phyloP scores from a whole-genome alignment of 2,113 vertebrate species.

The Vulpes ferrilata region DNA sequence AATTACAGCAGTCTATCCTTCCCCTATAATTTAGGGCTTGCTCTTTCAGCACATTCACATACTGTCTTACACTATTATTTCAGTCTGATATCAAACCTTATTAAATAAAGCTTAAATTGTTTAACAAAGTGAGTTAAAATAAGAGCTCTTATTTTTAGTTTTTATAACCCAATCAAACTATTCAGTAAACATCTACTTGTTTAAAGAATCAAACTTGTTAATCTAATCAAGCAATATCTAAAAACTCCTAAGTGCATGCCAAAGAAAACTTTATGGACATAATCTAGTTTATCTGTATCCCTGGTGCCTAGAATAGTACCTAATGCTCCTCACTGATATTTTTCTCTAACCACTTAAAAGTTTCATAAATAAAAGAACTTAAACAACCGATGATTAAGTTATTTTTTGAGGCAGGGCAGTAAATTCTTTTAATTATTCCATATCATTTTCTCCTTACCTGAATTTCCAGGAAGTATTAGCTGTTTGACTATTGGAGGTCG shows the following conservation, averaged over 20 bases:
- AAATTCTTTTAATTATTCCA: slow-evolving; percentile 19
- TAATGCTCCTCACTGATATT: background rate
- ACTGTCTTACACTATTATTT: background rate
- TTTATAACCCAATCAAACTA: background rate
- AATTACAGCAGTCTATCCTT: background rate
- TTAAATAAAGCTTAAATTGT: background rate
- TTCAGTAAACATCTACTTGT: background rate
- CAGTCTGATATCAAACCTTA: background rate
- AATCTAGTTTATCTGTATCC: background rate
- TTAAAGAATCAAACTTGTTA: slow-evolving; percentile 40
- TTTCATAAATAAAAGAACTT: slow-evolving; percentile 40
- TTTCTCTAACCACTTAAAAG: background rate
- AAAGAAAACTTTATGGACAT: background rate
- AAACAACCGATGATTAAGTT: background rate
- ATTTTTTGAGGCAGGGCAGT: background rate
- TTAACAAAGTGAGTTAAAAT: background rate
- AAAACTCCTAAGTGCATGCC: background rate
- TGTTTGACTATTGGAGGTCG: slow-evolving; percentile 95
- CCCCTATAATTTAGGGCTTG: background rate
- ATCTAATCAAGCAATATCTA: slow-evolving; percentile 42
- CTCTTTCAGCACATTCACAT: background rate
- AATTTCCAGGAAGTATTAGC: slow-evolving; percentile 93
- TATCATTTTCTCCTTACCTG: slow-evolving; percentile 87
- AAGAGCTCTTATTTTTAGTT: background rate
- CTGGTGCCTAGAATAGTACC: background rate